Evolutionary conservation across 2,797 vertebrate genomes (phyloP), one percentile per base, ranked within the genome.

Genomic region (Acrocephalus scirpaceus): DNA sequence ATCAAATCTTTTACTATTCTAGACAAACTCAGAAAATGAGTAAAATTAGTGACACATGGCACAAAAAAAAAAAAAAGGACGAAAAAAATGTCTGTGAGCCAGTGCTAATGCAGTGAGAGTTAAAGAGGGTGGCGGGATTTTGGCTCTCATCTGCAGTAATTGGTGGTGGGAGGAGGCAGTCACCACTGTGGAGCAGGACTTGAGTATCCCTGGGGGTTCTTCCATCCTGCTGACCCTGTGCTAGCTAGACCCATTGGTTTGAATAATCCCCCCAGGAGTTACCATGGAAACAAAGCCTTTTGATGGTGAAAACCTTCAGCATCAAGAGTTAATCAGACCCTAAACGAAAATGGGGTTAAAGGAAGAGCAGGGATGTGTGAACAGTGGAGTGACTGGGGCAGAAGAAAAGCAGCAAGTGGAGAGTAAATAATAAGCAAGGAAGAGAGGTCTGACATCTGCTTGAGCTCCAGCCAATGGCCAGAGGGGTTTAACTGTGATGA

Each of bases 1-100:
- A 97, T 97, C 96, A 97, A 95, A 96, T 96, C 94, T 96, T 97
- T 95, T 95, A 93, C 92, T 90, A 90, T 95, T 96, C 94, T 82
- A 95, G 93, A 95, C 93, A 96, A 97, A 97, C 83, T 95, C 91
- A 58, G 93, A 96, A 96, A 97, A 97, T 93, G 80, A 95, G 96
- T 95, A 94, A 96, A 97, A 97, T 94, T 93, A 94, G 96, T 96
- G 96, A 94, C 96, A 96, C 91, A 83, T 91, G 93, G 92, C 0
- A 1, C 13, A 86, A 90, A 78, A 77, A 94, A 82, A 89, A 45
- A 67, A 77, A 62, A 56, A 44, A 44, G 7, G 11, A 14, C 11
- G 16, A 42, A 42, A 42, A 42, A 42, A 42, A 42, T 16, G 38
- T 42, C 40, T 0, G 0, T 60, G 54, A 91, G 61, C 65, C 75